A percentile compares a stretch with the other conserved stretches of the same genome.
Evolutionary conservation across 1,140 invertebrate genomes (phyloP).

Genomic region (Drosophila truncata): DNA sequence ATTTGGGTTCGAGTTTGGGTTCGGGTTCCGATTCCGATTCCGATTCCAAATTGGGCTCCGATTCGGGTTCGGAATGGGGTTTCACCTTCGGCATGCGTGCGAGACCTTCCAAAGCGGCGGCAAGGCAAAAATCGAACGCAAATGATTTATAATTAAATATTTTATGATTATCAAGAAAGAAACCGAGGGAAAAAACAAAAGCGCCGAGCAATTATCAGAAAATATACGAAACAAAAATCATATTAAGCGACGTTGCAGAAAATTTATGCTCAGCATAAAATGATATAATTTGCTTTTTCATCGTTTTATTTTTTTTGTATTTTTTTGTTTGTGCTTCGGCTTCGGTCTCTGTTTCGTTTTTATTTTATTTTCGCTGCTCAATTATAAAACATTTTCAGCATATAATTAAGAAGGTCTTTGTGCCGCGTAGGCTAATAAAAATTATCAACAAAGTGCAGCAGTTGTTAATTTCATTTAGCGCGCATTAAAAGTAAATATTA

Average conservation of each 20-base stretch:
- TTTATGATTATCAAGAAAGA: conserved; percentile 73
- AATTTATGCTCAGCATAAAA: conserved; percentile 65
- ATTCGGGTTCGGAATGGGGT: conserved; percentile 46
- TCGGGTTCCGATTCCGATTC: conserved; percentile 30
- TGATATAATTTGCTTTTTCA: conserved; percentile 30
- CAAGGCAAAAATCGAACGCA: conserved; percentile 59
- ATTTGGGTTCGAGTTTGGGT: conserved; percentile 37
- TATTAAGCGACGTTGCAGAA: conserved; percentile 64
- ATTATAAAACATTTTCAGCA: conserved; percentile 69
- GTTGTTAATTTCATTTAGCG: conserved; percentile 68
- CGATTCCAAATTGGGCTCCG: conserved; percentile 14
- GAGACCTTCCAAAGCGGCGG: conserved; percentile 63
- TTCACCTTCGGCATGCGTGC: conserved; percentile 75
- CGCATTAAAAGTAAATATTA: conserved; percentile 44
- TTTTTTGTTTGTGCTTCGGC: conserved; percentile 2
- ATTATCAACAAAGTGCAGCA: conserved; percentile 48
- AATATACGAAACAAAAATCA: conserved; percentile 53
- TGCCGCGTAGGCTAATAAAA: conserved; percentile 60
- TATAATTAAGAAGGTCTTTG: conserved; percentile 71
- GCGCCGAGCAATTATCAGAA: conserved; percentile 49
- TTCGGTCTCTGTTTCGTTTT: conserved; percentile 11
- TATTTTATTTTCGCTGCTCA: conserved; percentile 35
- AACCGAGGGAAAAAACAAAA: conserved; percentile 36
- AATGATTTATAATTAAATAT: conserved; percentile 83
- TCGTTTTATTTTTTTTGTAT: conserved; percentile 5